Conservation (phyloP, 1,140 invertebrate genomes). For the Drosophila asahinai region DNA sequence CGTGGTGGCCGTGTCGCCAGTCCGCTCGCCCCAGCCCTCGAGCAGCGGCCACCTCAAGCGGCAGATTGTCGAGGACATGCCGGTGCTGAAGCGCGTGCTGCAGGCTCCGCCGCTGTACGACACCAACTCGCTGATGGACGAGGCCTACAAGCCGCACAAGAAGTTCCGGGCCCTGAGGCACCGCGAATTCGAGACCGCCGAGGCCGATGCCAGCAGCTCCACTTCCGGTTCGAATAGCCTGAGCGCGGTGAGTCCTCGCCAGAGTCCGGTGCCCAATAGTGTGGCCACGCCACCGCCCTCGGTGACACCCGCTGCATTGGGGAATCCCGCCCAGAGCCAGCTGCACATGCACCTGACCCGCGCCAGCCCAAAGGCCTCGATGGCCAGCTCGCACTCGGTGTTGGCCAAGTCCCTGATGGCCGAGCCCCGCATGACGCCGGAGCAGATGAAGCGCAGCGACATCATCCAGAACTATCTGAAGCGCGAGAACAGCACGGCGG, state of each 20-base stretch:
- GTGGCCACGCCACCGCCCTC: conserved; percentile 84
- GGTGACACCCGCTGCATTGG: conserved; percentile 50
- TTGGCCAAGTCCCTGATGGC: conserved; percentile 95
- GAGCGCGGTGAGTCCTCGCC: conserved; percentile 62
- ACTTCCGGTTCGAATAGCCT: conserved; percentile 57
- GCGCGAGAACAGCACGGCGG: conserved; percentile 86
- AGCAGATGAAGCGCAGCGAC: conserved; percentile 94
- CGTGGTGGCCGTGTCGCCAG: conserved; percentile 74
- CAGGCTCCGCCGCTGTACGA: conserved; percentile 96
- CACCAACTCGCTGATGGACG: conserved; percentile 95
- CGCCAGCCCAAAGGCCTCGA: conserved; percentile 74
- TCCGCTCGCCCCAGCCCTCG: conserved; percentile 77
- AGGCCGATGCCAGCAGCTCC: conserved; percentile 86
- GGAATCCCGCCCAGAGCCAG: conserved; percentile 81
- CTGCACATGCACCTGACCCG: conserved; percentile 86
- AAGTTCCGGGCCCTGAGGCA: conserved; percentile 94
- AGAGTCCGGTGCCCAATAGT: conserved; percentile 62
- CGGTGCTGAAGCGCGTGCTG: conserved; percentile 95
- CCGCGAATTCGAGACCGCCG: conserved; percentile 91
- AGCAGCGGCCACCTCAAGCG: conserved; percentile 79
- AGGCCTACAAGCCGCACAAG: conserved; percentile 97
- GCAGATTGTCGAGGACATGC: conserved; percentile 94
- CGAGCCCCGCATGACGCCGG: conserved; percentile 93
- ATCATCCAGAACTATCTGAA: conserved; percentile 96
- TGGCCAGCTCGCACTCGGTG: conserved; percentile 94